phyloP scores from a whole-genome alignment of 2,797 vertebrate genomes.

The Cirrhinus mrigala region DNA sequence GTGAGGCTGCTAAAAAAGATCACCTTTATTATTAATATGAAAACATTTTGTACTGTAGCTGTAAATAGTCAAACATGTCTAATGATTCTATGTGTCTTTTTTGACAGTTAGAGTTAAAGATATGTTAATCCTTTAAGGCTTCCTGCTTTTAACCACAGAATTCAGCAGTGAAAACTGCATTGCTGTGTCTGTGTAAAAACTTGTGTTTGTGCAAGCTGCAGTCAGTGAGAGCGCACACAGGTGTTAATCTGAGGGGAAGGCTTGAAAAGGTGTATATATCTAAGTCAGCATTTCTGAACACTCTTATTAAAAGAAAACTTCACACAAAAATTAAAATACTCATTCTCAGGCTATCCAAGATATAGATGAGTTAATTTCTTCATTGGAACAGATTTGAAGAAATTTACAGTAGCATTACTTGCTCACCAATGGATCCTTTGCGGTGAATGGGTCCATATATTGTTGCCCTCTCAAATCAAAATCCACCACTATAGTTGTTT shows the following conservation, averaged over 20 bases:
- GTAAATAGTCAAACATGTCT: background rate
- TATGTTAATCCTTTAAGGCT: background rate
- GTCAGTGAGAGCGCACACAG: background rate
- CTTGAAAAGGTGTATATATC: background rate
- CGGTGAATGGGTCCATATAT: background rate
- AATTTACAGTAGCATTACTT: background rate
- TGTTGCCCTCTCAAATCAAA: background rate
- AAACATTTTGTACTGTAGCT: background rate
- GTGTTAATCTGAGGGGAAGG: background rate
- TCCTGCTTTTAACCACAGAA: slow-evolving; percentile 32
- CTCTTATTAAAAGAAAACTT: background rate
- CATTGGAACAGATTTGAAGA: background rate
- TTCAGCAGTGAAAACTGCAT: background rate
- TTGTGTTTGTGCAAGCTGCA: background rate
- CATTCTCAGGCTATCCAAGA: background rate
- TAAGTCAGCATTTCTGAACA: background rate
- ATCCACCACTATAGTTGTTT: background rate
- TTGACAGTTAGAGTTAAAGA: slow-evolving; percentile 12
- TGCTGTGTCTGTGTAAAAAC: background rate
- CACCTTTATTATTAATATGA: slow-evolving; percentile 31
- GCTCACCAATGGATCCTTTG: background rate
- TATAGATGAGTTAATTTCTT: background rate
- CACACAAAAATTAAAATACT: background rate
- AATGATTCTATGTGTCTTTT: background rate
- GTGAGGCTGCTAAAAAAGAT: slow-evolving; percentile 12